Base-by-base conservation (phyloP, 2,113 vertebrate genomes). In the Scartelaos histophorus region DNA sequence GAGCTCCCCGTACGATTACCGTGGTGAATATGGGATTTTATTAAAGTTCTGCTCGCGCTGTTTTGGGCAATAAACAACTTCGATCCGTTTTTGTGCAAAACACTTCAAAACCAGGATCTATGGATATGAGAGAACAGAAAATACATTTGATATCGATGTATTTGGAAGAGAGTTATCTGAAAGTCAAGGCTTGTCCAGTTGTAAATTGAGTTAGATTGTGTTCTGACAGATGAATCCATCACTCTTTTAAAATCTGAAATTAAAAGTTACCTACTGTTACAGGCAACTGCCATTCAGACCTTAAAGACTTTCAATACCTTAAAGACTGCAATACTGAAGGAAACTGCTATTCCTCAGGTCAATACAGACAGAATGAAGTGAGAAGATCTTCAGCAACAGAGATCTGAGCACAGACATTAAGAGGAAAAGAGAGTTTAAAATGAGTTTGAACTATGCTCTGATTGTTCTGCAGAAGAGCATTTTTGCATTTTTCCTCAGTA, bases 61-160 rank as follows among this genome's bases (percentile, higher is more conserved):
- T 11, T 13, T 57, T 29, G 69, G 66, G 53, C 72, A 70, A 68
- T 49, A 75, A 71, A 60, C n/a, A 56, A 56, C n/a, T 17, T 29
- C 29, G 4, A 29, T 2, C 29, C 4, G 29, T 29, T 29, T 29
- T 29, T 29, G 29, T 29, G 19, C 53, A 58, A 56, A 74, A 71
- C 73, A 71, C 65, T 58, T 29, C 22, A 71, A 46, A 66, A 75
- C 2, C 49, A 51, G 38, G 38, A 7, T 10, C 38, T 43, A 43
- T 43, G 38, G 38, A 43, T 43, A 43, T 43, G 7, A 43, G 7
- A 43, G 38, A 9, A 43, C 38, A 43, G 38, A 43, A 10, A 43
- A 43, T 43, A 38, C 35, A 38, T 38, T 38, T 38, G 38, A 43
- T 43, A 9, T 43, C 7, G 38, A 43, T 43, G 10, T 43, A 10